phyloP scores from a whole-genome alignment of 2,888 invertebrate species.

The Petrolisthes manimaculis region DNA sequence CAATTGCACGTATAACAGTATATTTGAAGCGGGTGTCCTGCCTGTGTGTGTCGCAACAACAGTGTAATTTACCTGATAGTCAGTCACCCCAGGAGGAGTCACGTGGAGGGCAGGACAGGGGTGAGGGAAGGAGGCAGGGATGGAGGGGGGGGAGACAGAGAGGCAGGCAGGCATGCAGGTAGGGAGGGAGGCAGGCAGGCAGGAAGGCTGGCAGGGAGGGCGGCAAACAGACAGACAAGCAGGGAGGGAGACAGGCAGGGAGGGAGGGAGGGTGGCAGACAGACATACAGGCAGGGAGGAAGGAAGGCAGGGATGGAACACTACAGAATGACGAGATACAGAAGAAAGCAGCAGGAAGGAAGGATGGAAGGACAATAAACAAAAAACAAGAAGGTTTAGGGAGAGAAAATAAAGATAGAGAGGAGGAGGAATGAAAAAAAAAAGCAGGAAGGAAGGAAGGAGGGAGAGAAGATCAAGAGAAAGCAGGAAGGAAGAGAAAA shows the following conservation, averaged over 20 bases:
- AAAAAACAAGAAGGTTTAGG: background rate
- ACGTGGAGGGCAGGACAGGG: background rate
- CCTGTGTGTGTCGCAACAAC: background rate
- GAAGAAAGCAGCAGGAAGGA: background rate
- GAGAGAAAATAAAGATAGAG: background rate
- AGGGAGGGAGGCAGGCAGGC: background rate
- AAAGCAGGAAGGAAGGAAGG: background rate
- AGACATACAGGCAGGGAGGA: background rate
- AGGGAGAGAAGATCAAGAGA: background rate
- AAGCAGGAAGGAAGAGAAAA: background rate
- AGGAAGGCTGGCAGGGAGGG: background rate
- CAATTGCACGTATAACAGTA: no score
- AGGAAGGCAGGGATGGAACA: background rate
- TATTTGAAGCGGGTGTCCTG: no score
- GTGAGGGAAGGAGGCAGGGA: background rate
- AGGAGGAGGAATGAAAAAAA: background rate
- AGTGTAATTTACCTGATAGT: background rate
- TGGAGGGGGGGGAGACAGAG: background rate
- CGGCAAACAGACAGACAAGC: background rate
- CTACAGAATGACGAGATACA: background rate
- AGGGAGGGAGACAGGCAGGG: background rate
- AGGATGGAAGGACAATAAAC: background rate
- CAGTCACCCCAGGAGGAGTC: conserved; percentile 2
- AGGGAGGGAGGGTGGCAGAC: background rate
- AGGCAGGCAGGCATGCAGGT: background rate